Evolutionary conservation across 1,140 invertebrate genomes (phyloP), one percentile per base, ranked within the genome.

Genomic region (Bombyx mandarina): DNA sequence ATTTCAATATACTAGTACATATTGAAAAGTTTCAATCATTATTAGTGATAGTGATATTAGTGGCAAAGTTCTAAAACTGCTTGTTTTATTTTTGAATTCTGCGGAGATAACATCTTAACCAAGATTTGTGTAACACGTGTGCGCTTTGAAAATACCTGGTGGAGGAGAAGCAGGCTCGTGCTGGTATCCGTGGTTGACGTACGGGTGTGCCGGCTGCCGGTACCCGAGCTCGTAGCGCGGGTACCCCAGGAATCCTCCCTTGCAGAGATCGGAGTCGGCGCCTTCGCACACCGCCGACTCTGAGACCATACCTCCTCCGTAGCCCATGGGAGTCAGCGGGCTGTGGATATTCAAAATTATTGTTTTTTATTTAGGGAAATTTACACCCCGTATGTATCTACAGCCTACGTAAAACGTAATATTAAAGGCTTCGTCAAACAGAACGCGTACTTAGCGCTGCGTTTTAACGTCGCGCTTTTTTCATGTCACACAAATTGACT

Each of bases 251-350:
- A 85, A 85, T 0, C 79, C 82, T 0, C 73, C 65, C 69, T 85
- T 85, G 69, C 79, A 82, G 12, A 82, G 65, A 3, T 84, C 81
- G 1, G 75, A 57, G 45, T 82, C 79, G 0, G 69, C 64, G 22
- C 63, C 66, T 53, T 79, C 81, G 66, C 81, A 84, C 0, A 76
- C 71, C 1, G 72, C 61, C 2, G 73, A 54, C 43, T 81, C 79
- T 1, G 69, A 54, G 43, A 73, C 72, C 77, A 81, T 76, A 7
- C 77, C 76, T 48, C 73, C 71, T 48, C 79, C 76, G 64, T 85
- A 85, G 10, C 82, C 82, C 82, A 85, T 85, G 7, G 82, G 80
- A 0, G 79, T 82, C 6, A 85, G 72, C n/a, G 82, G 78, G 56
- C 82, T 85, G 69, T 49, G 54, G 10, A 22, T 18, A 58, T n/a